Evolutionary conservation across 1,140 invertebrate genomes (phyloP).

Genomic region (Philopotamus ludificatus): DNA sequence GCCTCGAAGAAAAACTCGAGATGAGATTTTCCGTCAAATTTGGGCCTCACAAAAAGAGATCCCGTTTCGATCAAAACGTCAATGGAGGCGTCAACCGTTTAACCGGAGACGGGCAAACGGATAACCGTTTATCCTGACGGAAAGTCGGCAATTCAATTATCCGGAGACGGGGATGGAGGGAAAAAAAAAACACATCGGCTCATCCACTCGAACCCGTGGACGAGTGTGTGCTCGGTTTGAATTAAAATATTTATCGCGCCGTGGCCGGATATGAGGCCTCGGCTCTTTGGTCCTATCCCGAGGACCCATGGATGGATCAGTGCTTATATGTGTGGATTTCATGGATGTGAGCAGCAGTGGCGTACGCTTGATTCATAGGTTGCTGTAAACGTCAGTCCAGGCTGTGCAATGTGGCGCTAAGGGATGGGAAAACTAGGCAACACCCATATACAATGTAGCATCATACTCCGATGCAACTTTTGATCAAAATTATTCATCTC

Average conservation of each 20-base stretch:
- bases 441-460: no score
- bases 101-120: background rate
- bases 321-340: no score
- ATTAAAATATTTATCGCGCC: background rate
- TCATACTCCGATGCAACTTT: no score
- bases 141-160: conserved; percentile 10
- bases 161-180: background rate
- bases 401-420: no score
- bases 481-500: no score
- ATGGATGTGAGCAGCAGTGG: no score
- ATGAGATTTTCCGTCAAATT: conserved; percentile 11
- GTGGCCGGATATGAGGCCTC: background rate
- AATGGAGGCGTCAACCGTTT: conserved; percentile 6
- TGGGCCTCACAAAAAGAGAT: conserved; percentile 7
- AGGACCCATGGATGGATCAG: no score
- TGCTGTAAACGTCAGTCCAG: no score
- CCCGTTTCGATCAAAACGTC: conserved; percentile 7
- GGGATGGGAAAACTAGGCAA: no score
- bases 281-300: no score
- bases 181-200: no score
- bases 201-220: background rate
- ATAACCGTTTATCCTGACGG: background rate
- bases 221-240: background rate
- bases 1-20: conserved; percentile 5
- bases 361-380: no score